A percentile compares a stretch with the other conserved stretches of the same genome.
phyloP scores from a whole-genome alignment of 2,113 vertebrate genomes.

The Circaetus cinerascens region DNA sequence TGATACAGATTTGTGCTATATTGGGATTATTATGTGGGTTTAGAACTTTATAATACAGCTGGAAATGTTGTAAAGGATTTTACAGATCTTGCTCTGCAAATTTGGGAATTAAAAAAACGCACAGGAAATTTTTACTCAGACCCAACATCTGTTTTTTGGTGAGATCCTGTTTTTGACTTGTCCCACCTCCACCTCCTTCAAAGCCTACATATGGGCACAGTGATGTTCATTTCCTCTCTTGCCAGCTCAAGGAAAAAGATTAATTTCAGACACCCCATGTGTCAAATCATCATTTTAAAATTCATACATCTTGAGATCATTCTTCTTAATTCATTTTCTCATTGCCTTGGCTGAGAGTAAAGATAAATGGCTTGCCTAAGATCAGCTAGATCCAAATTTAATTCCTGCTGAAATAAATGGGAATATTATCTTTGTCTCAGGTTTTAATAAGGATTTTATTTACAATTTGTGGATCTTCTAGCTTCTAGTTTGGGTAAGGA shows the following conservation, averaged over 20 bases:
- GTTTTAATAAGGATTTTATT: background rate
- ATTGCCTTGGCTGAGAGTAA: background rate
- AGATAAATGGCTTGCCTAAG: background rate
- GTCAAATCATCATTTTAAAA: background rate
- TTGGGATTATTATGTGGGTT: background rate
- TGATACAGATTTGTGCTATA: background rate
- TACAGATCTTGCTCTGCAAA: slow-evolving; percentile 17
- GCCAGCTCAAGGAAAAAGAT: background rate
- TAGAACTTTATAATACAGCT: background rate
- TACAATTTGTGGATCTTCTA: background rate
- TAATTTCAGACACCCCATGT: background rate
- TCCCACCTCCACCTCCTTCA: background rate
- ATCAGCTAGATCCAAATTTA: background rate
- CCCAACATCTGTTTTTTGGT: slow-evolving; percentile 8
- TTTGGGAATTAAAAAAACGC: slow-evolving; percentile 17
- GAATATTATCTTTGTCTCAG: background rate
- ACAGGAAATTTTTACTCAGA: slow-evolving; percentile 4
- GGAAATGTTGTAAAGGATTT: slow-evolving; percentile 16
- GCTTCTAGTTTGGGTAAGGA: background rate
- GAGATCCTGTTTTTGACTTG: background rate
- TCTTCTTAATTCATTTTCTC: background rate
- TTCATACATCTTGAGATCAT: background rate
- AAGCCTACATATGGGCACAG: background rate
- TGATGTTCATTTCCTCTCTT: slow-evolving; percentile 5
- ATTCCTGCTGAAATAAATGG: background rate